Conservation (phyloP, 2,888 invertebrate species). For the Stenurella melanura region DNA sequence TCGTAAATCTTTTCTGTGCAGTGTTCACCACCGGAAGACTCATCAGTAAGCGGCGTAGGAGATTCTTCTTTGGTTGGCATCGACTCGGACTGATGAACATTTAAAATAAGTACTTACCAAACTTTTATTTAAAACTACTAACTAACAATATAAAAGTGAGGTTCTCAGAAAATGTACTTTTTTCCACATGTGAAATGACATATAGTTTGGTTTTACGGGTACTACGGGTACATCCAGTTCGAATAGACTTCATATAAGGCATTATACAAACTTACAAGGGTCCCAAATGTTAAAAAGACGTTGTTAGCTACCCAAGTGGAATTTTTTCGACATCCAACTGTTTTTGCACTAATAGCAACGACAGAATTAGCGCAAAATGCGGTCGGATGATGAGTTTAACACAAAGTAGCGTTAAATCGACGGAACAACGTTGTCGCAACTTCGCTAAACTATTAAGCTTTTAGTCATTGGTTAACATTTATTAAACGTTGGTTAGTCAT, state of each 20-base stretch:
- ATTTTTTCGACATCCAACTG: no score
- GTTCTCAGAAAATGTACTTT: neutral
- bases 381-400: no score
- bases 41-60: slow-evolving; percentile 4
- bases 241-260: neutral
- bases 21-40: slow-evolving; percentile 8
- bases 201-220: neutral
- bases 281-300: no score
- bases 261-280: no score
- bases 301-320: no score
- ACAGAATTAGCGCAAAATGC: no score
- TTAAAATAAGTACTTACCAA: slow-evolving; percentile 21
- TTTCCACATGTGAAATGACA: neutral
- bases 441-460: no score
- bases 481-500: no score
- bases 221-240: slow-evolving; percentile 9
- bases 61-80: neutral
- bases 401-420: no score
- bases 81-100: slow-evolving; percentile 27
- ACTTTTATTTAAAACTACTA: neutral
- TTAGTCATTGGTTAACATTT: no score
- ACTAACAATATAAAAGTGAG: slow-evolving; percentile 1
- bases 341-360: no score
- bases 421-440: no score
- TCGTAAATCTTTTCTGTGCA: slow-evolving; percentile 14